These are phyloP conservation scores for Acanthurus lineatus DNA, from an alignment of 2,797 vertebrate species.

Conservation along the genomic window DNA sequence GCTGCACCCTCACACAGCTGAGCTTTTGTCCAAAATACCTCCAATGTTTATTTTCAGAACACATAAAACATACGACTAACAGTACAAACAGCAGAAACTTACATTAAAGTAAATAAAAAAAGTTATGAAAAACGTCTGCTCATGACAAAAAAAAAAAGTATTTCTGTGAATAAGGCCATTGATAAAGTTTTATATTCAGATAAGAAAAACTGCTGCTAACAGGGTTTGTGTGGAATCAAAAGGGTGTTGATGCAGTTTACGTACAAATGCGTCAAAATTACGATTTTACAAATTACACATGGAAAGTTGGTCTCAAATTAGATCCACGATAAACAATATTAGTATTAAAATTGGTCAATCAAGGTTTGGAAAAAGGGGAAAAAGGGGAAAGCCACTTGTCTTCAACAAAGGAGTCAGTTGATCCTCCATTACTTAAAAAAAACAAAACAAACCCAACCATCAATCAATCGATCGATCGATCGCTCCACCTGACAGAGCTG, in stretches of 20 bases:
- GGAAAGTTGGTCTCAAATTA: constrained; percentile 33
- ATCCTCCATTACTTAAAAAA: too few relatives aligned
- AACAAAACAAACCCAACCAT: too few relatives aligned
- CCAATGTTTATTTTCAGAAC: constrained; percentile 69
- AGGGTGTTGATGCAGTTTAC: constrained; percentile 15
- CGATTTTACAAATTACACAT: constrained; percentile 28
- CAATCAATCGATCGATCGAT: too few relatives aligned
- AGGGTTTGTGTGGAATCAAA: constrained; percentile 10
- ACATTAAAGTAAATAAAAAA: constrained; percentile 39
- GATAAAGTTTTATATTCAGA: constrained; percentile 38
- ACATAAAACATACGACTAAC: constrained; percentile 61
- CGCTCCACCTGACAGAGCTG: too few relatives aligned
- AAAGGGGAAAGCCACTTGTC: too few relatives aligned
- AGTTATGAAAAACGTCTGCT: neutral
- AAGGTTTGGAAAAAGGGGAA: neutral
- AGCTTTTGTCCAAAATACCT: constrained; percentile 53
- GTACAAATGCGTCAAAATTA: constrained; percentile 26
- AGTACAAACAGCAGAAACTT: constrained; percentile 67
- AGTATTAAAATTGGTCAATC: constrained; percentile 33
- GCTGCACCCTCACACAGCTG: constrained; percentile 37
- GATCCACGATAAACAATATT: constrained; percentile 24
- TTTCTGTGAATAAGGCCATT: constrained; percentile 73
- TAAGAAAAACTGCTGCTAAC: neutral
- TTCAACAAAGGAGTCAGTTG: neutral
- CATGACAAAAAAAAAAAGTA: too few relatives aligned